Conservation (phyloP, 2,888 invertebrate genomes). For the Sinotaia quadrata region DNA sequence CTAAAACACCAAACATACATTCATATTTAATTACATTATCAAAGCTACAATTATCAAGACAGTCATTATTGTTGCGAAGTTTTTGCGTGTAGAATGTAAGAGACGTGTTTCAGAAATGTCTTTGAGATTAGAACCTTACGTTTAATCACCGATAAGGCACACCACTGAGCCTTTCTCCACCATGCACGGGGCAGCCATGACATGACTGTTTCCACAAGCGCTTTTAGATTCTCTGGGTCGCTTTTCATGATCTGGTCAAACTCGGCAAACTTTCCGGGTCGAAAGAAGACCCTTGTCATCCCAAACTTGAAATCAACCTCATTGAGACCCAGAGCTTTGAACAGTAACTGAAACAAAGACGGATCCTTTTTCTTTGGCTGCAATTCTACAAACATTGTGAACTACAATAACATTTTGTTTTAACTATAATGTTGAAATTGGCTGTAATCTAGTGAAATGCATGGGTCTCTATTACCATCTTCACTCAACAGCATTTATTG, state of each 20-base stretch:
- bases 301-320: conserved; percentile 97
- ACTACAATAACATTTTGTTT: too few species aligned
- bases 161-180: conserved; percentile 94
- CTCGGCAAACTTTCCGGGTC: conserved; percentile 98
- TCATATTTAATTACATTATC: too few species aligned
- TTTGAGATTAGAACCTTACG: conserved; percentile 77
- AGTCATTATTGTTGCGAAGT: too few species aligned
- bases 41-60: too few species aligned
- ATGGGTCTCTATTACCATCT: too few species aligned
- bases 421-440: too few species aligned
- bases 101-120: too few species aligned
- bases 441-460: too few species aligned
- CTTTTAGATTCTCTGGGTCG: conserved; percentile 90
- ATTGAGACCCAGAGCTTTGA: conserved; percentile 94
- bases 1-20: too few species aligned
- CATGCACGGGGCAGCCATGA: conserved; percentile 93
- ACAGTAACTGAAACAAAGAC: conserved; percentile 85
- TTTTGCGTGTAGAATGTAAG: too few species aligned
- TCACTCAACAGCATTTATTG: too few species aligned
- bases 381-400: conserved; percentile 30
- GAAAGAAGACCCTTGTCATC: conserved; percentile 96
- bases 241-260: conserved; percentile 96
- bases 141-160: conserved; percentile 93
- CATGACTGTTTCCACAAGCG: conserved; percentile 88
- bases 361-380: too few species aligned